Conservation (phyloP, 2,113 vertebrate species). For the Vulpes vulpes region DNA sequence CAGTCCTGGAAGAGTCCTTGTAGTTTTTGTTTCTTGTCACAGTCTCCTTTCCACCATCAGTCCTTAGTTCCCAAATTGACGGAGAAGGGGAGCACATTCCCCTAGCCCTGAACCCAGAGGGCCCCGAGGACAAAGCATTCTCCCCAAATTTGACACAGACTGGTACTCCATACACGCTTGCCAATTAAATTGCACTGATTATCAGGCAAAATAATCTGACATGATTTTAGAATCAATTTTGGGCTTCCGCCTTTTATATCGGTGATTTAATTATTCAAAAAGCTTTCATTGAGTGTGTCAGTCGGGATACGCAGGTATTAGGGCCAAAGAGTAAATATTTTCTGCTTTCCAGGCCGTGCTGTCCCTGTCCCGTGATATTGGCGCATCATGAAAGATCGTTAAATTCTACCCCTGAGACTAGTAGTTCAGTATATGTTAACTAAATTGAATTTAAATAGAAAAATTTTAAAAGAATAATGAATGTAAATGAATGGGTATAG, state of each 20-base stretch:
- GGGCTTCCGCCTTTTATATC: neutral
- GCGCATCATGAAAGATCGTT: neutral
- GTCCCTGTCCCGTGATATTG: neutral
- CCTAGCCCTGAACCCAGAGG: neutral
- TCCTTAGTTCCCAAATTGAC: neutral
- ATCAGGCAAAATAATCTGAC: neutral
- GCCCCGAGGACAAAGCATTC: neutral
- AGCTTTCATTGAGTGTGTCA: neutral
- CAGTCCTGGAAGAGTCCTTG: neutral
- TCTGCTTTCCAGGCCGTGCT: neutral
- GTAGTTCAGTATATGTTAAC: neutral
- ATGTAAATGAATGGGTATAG: neutral
- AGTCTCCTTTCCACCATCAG: neutral
- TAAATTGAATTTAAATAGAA: neutral
- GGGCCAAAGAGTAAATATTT: neutral
- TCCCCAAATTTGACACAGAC: neutral
- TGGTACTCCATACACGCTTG: neutral
- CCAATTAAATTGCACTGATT: neutral
- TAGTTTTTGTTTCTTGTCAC: neutral
- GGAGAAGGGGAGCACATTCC: neutral
- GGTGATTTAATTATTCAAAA: conserved; percentile 20
- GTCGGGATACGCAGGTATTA: neutral
- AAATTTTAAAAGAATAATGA: neutral
- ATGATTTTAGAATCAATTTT: conserved; percentile 4
- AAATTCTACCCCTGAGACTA: neutral